These are phyloP conservation scores for Drosophila yooni DNA, from an alignment of 2,888 invertebrate species.

Conservation along the genomic window DNA sequence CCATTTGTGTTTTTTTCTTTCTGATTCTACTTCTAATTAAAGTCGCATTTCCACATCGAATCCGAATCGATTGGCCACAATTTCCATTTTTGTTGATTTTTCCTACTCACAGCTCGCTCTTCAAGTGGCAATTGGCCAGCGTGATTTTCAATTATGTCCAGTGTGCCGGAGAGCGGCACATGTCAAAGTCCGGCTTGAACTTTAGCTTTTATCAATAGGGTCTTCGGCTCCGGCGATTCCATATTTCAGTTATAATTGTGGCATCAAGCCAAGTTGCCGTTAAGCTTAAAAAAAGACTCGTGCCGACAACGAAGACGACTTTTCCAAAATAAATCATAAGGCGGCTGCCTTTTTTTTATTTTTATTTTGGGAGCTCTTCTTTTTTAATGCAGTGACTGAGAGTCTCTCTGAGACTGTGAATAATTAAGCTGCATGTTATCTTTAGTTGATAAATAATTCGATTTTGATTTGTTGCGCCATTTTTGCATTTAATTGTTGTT, in stretches of 20 bases:
- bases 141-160: constrained; percentile 76
- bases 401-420: constrained; percentile 47
- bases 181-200: constrained; percentile 51
- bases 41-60: constrained; percentile 52
- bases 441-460: constrained; percentile 67
- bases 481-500: constrained; percentile 78
- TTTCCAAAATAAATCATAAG: constrained; percentile 47
- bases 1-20: constrained; percentile 15
- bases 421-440: constrained; percentile 77
- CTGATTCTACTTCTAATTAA: constrained; percentile 67
- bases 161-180: constrained; percentile 60
- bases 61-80: constrained; percentile 75
- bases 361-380: constrained; percentile 23
- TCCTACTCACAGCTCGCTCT: constrained; percentile 25
- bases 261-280: constrained; percentile 70
- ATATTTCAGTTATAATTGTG: constrained; percentile 58
- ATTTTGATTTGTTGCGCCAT: constrained; percentile 75
- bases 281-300: constrained; percentile 57
- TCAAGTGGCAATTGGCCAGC: constrained; percentile 74
- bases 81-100: constrained; percentile 78
- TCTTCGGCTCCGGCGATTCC: constrained; percentile 5
- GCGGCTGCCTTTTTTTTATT: constrained; percentile 7
- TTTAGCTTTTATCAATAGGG: constrained; percentile 22
- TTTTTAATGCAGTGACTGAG: constrained; percentile 12
- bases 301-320: constrained; percentile 51